A percentile compares a stretch with the other conserved stretches of the same genome.
Evolutionary conservation across 1,140 invertebrate species (phyloP).

Genomic region (Elymnias hypermnestra): DNA sequence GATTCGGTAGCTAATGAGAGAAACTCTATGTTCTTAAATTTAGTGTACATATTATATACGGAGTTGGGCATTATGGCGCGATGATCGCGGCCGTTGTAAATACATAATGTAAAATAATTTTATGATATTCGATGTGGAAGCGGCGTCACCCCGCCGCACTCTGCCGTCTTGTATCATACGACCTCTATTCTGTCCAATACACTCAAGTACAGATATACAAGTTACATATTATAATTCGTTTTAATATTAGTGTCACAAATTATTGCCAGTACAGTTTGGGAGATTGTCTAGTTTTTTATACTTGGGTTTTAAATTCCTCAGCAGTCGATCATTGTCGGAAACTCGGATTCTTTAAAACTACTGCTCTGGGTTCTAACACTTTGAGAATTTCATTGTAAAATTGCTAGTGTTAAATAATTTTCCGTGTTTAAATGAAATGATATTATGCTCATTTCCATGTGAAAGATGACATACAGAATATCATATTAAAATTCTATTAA

Average conservation of each 20-base stretch:
- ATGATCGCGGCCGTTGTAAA: slow-evolving; percentile 62
- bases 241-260: slow-evolving; percentile 65
- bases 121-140: slow-evolving; percentile 40
- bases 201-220: slow-evolving; percentile 57
- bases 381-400: too few species aligned
- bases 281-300: slow-evolving; percentile 39
- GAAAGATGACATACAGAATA: too few species aligned
- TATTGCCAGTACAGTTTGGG: slow-evolving; percentile 59
- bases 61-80: slow-evolving; percentile 72
- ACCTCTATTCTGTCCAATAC: slow-evolving; percentile 68
- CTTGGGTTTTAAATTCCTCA: slow-evolving; percentile 56
- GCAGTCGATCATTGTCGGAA: background rate
- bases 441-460: too few species aligned
- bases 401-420: too few species aligned
- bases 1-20: slow-evolving; percentile 75
- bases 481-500: too few species aligned
- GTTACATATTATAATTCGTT: slow-evolving; percentile 37
- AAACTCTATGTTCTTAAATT: slow-evolving; percentile 72
- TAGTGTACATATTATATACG: slow-evolving; percentile 73
- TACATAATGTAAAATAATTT: slow-evolving; percentile 71
- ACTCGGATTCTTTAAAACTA: background rate
- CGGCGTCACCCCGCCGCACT: slow-evolving; percentile 20
- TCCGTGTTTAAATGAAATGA: too few species aligned
- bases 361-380: too few species aligned
- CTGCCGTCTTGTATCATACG: slow-evolving; percentile 49